phyloP scores from a whole-genome alignment of 2,113 vertebrate genomes.

The Archocentrus centrarchus region DNA sequence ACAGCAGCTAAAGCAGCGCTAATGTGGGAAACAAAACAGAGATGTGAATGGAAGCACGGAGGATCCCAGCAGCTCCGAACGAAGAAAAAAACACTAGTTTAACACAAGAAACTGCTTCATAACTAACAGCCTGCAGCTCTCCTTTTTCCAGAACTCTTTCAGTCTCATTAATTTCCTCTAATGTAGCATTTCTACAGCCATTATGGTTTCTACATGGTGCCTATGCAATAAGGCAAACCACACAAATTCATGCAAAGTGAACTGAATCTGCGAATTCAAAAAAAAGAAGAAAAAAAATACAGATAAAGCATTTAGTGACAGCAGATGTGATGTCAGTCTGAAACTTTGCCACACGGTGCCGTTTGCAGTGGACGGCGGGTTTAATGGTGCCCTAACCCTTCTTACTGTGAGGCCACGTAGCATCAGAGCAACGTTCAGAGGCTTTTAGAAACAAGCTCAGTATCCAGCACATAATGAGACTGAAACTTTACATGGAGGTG shows the following conservation, averaged over 20 bases:
- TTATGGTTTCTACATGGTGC: background rate
- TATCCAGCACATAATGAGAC: background rate
- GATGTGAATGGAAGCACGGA: slow-evolving; percentile 17
- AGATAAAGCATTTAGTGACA: background rate
- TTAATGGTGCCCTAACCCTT: background rate
- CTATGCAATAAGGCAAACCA: background rate
- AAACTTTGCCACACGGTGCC: background rate
- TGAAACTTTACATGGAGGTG: background rate
- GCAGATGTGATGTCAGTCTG: background rate
- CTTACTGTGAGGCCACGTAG: background rate
- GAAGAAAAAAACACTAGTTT: background rate
- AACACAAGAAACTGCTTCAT: background rate
- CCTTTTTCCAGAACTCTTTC: background rate
- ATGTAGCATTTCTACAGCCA: no score
- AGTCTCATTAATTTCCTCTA: background rate
- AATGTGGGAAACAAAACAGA: slow-evolving; percentile 57
- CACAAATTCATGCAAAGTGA: background rate
- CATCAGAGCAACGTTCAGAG: background rate
- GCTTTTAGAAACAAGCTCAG: background rate
- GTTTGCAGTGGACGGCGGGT: background rate
- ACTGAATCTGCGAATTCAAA: background rate
- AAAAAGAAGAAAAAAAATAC: background rate
- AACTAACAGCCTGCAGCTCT: background rate
- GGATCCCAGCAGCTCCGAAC: background rate
- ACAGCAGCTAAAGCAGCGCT: slow-evolving; percentile 49